Base-by-base conservation (phyloP, 30 jellyfish, hydroid and myxozoan genomes). In the Euphysa ruthae region DNA sequence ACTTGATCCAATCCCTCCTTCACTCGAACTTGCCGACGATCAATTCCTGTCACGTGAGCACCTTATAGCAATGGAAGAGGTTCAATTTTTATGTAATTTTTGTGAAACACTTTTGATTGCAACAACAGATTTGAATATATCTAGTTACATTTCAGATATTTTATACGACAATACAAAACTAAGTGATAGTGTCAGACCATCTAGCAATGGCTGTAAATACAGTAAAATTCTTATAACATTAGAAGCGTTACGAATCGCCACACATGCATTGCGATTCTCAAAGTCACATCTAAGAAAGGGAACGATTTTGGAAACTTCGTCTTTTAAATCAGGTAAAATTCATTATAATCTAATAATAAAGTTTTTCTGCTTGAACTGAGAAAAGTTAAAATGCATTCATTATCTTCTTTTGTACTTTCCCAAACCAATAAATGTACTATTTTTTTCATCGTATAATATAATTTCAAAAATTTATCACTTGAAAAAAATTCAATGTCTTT, bases 261-360 rank as follows among this genome's bases (percentile, higher is more conserved):
- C 80, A 6, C 49, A 68, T 30, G 80, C 80, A 14, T 35, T 68
- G 50, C 25, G 69, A 26, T 68, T 68, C 49, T 49, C 80, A 38
- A 35, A 43, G 18, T 43, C 74, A 12, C 80, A 68, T 68, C 74
- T 43, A 29, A 44, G 25, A 55, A 68, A 68, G 49, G 80, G 80
- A 26, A 68, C 80, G 16, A 7, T 68, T 21, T 7, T 1, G 2
- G 32, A 21, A 15, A 68, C 80, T 19, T 6, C 25, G 0, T 20
- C 23, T 13, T 27, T 68, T 4, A 43, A 46, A 68, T 24, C 7
- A 68, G 80, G 80, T 68, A 56, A 21, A 52, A 52, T n/a, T n/a
- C n/a, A n/a, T n/a, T n/a, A n/a, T n/a, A n/a, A n/a, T n/a, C n/a
- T n/a, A n/a, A n/a, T n/a, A n/a, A n/a, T n/a, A n/a, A n/a, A n/a